These are phyloP conservation scores for Cnemophilus loriae DNA, from an alignment of 2,113 vertebrate genomes.

Conservation along the genomic window DNA sequence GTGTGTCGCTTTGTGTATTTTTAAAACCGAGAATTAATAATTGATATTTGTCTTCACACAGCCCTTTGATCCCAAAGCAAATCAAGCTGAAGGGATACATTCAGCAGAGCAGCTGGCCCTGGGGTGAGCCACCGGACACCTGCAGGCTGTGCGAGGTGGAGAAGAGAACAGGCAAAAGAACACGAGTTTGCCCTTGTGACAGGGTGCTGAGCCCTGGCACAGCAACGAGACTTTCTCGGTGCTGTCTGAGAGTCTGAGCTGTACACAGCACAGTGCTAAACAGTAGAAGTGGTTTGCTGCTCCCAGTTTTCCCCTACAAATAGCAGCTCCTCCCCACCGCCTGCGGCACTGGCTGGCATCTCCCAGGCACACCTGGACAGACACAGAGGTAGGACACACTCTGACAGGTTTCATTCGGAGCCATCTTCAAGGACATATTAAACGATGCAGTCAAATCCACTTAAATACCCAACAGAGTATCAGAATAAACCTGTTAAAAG, in stretches of 20 bases:
- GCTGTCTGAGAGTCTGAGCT: not conserved
- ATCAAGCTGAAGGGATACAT: not conserved
- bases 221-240: not conserved
- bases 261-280: not conserved
- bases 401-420: not conserved
- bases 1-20: slow-evolving; percentile 1
- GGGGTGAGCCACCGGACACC: not conserved
- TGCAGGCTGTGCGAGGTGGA: not conserved
- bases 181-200: not conserved
- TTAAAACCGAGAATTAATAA: slow-evolving; percentile 13
- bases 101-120: not conserved
- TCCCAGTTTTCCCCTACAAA: not conserved
- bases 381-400: not conserved
- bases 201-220: not conserved
- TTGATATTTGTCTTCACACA: not conserved
- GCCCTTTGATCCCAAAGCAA: slow-evolving; percentile 7
- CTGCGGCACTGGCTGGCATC: not conserved
- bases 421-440: slow-evolving; percentile 24
- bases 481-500: slow-evolving; percentile 35
- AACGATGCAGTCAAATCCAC: slow-evolving; percentile 15
- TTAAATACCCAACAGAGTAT: not conserved
- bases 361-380: not conserved
- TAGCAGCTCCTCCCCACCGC: not conserved
- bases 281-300: not conserved
- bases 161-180: not conserved